Conservation (phyloP, 2,797 vertebrate genomes). For the Coranthus polyacanthus region DNA sequence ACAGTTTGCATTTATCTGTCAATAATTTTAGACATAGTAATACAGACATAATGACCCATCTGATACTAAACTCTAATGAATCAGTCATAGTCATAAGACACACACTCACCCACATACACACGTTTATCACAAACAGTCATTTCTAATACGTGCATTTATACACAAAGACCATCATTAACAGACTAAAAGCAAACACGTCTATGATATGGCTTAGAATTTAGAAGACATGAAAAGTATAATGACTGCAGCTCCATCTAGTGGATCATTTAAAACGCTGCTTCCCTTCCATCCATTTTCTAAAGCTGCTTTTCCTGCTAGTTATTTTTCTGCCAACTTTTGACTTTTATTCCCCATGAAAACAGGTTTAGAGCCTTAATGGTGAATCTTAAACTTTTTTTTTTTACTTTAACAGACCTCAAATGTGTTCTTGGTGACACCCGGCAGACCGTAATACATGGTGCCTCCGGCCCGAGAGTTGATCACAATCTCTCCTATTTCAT, state of each 20-base stretch:
- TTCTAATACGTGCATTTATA: no score
- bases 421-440: constrained; percentile 96
- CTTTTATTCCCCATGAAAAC: background rate
- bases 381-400: background rate
- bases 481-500: constrained; percentile 97
- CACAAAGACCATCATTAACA: no score
- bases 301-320: background rate
- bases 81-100: no score
- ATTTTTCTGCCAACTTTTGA: no score
- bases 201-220: no score
- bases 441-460: constrained; percentile 95
- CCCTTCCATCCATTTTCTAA: constrained; percentile 14
- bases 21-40: no score
- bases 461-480: constrained; percentile 94
- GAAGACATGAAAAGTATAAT: background rate
- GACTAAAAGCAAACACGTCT: no score
- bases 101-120: no score
- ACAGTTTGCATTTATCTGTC: no score
- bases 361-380: background rate
- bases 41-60: no score
- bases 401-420: constrained; percentile 89
- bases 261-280: background rate
- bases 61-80: no score
- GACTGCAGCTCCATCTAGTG: constrained; percentile 43
- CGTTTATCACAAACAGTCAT: no score